Base-by-base conservation (phyloP, 2,888 invertebrate genomes). In the Papilio gigon region DNA sequence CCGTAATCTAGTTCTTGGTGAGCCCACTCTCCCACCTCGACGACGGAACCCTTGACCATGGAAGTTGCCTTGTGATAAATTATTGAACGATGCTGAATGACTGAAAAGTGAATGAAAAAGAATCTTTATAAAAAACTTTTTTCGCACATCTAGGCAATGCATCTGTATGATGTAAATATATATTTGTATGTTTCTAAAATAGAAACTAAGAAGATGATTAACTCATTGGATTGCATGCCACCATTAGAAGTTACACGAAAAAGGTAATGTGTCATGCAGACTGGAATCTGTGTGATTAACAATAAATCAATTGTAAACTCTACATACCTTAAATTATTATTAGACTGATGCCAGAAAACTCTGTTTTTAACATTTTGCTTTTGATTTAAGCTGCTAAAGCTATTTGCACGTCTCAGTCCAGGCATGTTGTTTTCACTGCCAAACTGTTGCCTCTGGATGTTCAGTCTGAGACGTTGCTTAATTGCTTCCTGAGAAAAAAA, bases 361-460 rank as follows among this genome's bases (percentile, higher is more conserved):
- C 83, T 79, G 53, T 74, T 79, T 62, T 77, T 81, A 0, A 84
- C 65, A 25, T 77, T 77, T n/a, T 59, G 67, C 4, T 70, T 71
- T 69, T 83, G 84, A 71, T 75, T 81, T 1, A 86, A 71, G 67
- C 82, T 84, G 0, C 85, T 79, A 2, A 80, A 82, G 65, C 88
- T 90, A 73, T 84, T 85, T n/a, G 84, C 76, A 8, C 84, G 74
- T 1, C 74, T 71, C 5, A 88, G 75, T 0, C 81, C 81, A 0
- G 81, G 77, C 30, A 88, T 68, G 73, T 76, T 87, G 53, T 80
- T 76, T 42, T 87, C 85, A 67, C 88, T 89, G 68, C 85, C 86
- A 42, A 81, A 87, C 4, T 86, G 77, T 0, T 84, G 74, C 12
- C 88, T 56, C 0, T 73, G 76, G 0, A 74, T 72, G 1, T 75